phyloP scores from a whole-genome alignment of 2,797 vertebrate species.

The Corythornis leucogaster region DNA sequence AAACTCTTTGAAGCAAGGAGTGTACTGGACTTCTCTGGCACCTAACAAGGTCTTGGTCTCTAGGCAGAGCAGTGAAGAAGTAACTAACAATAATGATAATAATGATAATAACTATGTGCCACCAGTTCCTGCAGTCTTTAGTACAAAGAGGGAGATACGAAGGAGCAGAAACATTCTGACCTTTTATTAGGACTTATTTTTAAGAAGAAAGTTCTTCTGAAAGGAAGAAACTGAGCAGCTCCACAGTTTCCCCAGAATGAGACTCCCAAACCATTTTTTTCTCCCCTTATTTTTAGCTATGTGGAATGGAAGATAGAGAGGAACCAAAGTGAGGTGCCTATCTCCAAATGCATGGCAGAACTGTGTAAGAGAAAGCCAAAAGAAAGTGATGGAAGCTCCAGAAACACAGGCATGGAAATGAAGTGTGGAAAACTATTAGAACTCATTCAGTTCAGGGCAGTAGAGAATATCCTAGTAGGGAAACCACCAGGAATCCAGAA shows the following conservation, averaged over 20 bases:
- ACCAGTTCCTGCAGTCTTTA: background rate
- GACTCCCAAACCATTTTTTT: background rate
- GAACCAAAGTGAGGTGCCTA: background rate
- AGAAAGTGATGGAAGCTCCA: background rate
- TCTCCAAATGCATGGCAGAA: background rate
- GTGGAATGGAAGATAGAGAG: background rate
- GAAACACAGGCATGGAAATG: background rate
- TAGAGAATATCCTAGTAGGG: background rate
- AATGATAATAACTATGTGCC: background rate
- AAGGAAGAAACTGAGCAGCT: background rate
- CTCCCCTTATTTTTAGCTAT: background rate
- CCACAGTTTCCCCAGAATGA: background rate
- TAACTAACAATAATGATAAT: background rate
- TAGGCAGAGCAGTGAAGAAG: background rate
- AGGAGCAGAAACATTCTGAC: slow-evolving; percentile 1
- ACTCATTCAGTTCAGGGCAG: background rate
- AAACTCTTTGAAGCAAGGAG: background rate
- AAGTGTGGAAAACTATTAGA: background rate
- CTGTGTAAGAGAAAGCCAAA: background rate
- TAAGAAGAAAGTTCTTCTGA: background rate
- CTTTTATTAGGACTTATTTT: slow-evolving; percentile 3
- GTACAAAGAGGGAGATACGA: background rate
- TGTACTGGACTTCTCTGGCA: background rate
- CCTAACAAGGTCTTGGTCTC: background rate
- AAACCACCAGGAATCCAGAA: background rate